Evolutionary conservation across 1,140 invertebrate species (phyloP), one percentile per base, ranked within the genome.

Genomic region (Drosophila setifemur): DNA sequence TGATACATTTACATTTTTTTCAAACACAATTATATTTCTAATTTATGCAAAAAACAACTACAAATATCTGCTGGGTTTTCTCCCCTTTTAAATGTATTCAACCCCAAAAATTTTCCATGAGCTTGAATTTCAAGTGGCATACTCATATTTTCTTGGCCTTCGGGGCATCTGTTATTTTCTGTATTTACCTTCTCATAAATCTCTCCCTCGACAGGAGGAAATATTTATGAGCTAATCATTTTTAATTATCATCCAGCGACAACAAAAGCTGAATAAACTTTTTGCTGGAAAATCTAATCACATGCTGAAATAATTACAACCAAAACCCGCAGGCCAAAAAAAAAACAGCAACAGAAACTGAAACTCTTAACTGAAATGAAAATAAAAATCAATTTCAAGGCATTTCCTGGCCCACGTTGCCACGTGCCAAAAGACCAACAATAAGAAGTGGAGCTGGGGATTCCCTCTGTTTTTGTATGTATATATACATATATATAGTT

Each of bases 351-450:
- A 45, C 31, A n/a, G n/a, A n/a, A n/a, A n/a, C n/a, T n/a, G n/a
- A 42, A 55, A 64, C 57, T 54, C 48, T 39, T 50, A 55, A 76
- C 78, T 75, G 37, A 69, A 81, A 82, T 61, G 47, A 83, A 83
- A 82, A 77, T 82, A 82, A 77, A 83, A 82, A 77, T 82, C 78
- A 83, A 82, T 82, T 82, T 77, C 47, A 73, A 42, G 43, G 25
- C 55, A 49, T 72, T 44, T 49, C 57, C 71, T 35, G 39, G 60
- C 74, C 69, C 69, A 49, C 47, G 73, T n/a, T 78, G 78, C 61
- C 77, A 81, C 77, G 77, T 81, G 77, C 72, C 77, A 73, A 69
- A 75, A 49, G 47, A 75, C 63, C 66, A 76, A 67, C 71, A 73
- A 45, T 49, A 66, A 43, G 67, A 54, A 61, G 14, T 43, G 57